A percentile compares a stretch with the other conserved stretches of the same genome.
These are phyloP conservation scores for Pterocles gutturalis DNA, from an alignment of 2,113 vertebrate species.

Conservation along the genomic window DNA sequence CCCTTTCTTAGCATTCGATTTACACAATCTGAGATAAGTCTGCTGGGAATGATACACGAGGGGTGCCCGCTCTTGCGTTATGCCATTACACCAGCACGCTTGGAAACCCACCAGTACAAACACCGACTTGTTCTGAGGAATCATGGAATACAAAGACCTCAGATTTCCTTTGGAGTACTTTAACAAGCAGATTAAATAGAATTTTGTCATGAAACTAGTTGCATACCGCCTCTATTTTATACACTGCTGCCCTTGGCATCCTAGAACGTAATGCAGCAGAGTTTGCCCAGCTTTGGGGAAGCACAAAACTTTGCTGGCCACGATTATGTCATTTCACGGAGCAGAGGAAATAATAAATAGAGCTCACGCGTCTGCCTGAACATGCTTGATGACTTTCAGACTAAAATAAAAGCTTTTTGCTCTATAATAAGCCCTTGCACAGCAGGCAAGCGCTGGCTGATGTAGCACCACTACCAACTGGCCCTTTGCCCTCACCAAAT, in stretches of 20 bases:
- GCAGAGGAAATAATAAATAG: background rate
- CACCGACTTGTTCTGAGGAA: background rate
- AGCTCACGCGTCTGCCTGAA: background rate
- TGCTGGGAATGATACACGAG: rapidly evolving
- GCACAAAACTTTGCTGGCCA: background rate
- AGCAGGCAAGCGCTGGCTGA: background rate
- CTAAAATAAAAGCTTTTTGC: background rate
- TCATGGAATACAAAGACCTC: background rate
- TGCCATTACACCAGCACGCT: background rate
- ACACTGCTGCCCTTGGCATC: background rate
- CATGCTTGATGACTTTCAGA: background rate
- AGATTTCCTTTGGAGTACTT: background rate
- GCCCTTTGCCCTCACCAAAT: background rate
- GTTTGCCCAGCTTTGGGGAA: background rate
- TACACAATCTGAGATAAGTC: rapidly evolving
- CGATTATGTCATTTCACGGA: background rate
- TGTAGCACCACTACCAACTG: background rate
- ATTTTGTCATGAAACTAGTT: background rate
- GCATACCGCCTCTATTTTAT: background rate
- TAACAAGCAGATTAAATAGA: background rate
- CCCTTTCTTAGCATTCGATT: background rate
- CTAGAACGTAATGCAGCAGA: background rate
- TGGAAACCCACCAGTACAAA: background rate
- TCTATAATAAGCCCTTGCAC: background rate
- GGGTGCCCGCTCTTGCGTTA: background rate